These are phyloP conservation scores for Colletes collaris DNA, from an alignment of 2,888 invertebrate species.

Conservation along the genomic window DNA sequence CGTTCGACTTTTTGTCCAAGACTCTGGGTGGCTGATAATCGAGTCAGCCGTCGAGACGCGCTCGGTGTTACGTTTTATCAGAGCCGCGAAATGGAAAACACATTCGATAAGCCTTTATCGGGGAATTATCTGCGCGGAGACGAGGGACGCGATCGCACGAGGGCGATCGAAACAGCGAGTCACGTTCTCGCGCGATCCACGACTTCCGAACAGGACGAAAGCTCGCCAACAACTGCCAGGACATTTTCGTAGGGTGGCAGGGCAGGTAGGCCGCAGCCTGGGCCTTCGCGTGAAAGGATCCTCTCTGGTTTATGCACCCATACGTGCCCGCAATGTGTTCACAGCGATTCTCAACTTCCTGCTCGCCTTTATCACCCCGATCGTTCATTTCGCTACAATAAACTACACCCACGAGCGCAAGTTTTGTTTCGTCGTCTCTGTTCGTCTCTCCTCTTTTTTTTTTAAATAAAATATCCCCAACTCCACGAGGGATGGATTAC, in stretches of 20 bases:
- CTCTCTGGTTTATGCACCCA: constrained; percentile 46
- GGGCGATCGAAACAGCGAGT: no score
- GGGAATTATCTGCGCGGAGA: constrained; percentile 36
- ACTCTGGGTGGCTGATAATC: not conserved
- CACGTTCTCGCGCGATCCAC: not conserved
- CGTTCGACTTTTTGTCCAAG: constrained; percentile 24
- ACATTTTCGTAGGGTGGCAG: constrained; percentile 56
- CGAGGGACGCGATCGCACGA: not conserved
- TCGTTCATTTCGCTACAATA: no score
- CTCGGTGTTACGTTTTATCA: constrained; percentile 28
- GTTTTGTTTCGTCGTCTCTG: no score
- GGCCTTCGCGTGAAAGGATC: constrained; percentile 42
- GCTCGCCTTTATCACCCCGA: no score
- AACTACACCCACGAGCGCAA: no score
- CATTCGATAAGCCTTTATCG: constrained; percentile 50
- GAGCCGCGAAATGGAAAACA: constrained; percentile 45
- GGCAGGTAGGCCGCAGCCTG: constrained; percentile 46
- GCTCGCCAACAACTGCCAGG: constrained; percentile 55
- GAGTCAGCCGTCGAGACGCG: constrained; percentile 3
- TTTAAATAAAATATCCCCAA: no score
- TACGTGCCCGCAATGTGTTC: constrained; percentile 32
- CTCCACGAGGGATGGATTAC: no score
- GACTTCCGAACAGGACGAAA: constrained; percentile 43
- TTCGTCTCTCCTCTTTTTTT: no score
- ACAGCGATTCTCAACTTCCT: constrained; percentile 46